A percentile compares a stretch with the other conserved stretches of the same genome.
Conservation (phyloP, 1,140 invertebrate genomes). For the Drosophila truncata region DNA sequence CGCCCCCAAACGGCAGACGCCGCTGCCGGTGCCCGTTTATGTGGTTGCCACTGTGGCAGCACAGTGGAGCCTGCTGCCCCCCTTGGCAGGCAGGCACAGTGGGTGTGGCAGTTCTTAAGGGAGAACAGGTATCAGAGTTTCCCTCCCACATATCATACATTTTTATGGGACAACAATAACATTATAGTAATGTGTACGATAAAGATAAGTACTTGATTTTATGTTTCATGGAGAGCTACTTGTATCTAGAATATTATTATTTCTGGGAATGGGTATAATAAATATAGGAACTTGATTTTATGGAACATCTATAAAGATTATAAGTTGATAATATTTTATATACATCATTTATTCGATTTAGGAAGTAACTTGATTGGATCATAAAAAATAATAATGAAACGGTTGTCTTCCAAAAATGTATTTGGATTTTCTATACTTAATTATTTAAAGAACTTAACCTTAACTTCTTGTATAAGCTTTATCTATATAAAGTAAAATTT, state of each 20-base stretch:
- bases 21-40: constrained; percentile 63
- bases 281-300: constrained; percentile 2
- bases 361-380: background rate
- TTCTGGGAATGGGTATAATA: background rate
- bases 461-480: no score
- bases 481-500: no score
- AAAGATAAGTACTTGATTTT: constrained; percentile 11
- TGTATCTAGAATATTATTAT: background rate
- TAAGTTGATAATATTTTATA: background rate
- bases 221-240: background rate
- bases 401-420: background rate
- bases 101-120: constrained; percentile 18
- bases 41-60: constrained; percentile 56
- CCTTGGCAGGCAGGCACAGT: constrained; percentile 44
- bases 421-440: background rate
- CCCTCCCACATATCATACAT: background rate
- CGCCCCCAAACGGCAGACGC: constrained; percentile 65
- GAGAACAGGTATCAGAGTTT: background rate
- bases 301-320: background rate
- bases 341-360: background rate
- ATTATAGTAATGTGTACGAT: background rate
- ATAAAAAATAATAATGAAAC: background rate
- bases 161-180: constrained; percentile 11
- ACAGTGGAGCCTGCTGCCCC: constrained; percentile 54
- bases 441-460: background rate